These are phyloP conservation scores for Abramis brama DNA, from an alignment of 2,113 vertebrate genomes.

Conservation along the genomic window DNA sequence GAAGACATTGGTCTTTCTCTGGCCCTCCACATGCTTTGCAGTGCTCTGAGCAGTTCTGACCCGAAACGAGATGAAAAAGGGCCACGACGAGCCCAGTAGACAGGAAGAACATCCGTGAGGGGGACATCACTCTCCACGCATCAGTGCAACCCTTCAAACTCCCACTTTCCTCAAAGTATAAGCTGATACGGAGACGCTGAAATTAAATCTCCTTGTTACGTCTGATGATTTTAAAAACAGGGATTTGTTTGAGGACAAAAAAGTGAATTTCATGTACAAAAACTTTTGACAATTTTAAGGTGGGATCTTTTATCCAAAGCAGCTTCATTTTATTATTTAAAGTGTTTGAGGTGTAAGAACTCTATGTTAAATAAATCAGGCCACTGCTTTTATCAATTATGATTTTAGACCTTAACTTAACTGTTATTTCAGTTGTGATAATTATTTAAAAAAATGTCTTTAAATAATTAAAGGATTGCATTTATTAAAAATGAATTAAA, in stretches of 20 bases:
- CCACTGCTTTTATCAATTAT: too few relatives aligned
- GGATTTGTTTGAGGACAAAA: neutral
- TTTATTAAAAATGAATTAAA: too few relatives aligned
- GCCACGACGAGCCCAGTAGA: conserved; percentile 55
- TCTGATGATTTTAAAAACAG: neutral
- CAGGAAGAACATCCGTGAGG: conserved; percentile 54
- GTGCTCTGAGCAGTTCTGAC: conserved; percentile 65
- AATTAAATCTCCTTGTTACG: neutral
- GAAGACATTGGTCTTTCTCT: conserved; percentile 81
- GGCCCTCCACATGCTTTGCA: conserved; percentile 86
- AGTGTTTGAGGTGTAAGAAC: neutral
- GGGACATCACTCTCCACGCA: conserved; percentile 41
- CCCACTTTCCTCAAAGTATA: neutral
- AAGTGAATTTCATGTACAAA: neutral
- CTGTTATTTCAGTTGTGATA: too few relatives aligned
- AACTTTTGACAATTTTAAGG: too few relatives aligned
- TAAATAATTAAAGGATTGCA: too few relatives aligned
- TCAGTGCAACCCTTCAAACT: neutral
- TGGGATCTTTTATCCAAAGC: too few relatives aligned
- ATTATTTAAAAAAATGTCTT: too few relatives aligned
- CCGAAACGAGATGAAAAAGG: conserved; percentile 37
- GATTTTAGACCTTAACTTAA: too few relatives aligned
- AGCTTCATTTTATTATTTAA: neutral
- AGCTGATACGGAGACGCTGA: neutral
- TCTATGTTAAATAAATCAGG: too few relatives aligned